phyloP scores from a whole-genome alignment of 2,888 invertebrate species.

The Deroplatys truncata region DNA sequence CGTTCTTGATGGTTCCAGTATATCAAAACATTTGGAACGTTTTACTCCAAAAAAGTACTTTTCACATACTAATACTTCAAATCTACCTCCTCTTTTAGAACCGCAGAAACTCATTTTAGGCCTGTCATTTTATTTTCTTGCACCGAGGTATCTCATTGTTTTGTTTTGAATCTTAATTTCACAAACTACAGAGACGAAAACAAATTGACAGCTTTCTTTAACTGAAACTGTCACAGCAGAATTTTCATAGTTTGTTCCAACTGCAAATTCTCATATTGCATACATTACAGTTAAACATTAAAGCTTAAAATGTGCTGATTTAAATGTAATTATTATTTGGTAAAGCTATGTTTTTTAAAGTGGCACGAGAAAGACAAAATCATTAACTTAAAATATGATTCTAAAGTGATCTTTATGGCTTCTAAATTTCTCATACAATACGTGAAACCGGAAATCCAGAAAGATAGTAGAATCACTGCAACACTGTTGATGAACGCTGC shows the following conservation, averaged over 20 bases:
- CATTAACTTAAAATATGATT: not conserved
- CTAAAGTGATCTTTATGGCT: not conserved
- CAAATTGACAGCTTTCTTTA: not conserved
- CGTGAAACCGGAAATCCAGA: not conserved
- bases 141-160: not conserved
- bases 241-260: not conserved
- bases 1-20: not conserved
- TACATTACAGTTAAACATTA: too few species aligned
- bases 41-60: not conserved
- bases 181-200: not conserved
- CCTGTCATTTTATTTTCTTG: not conserved
- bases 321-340: too few species aligned
- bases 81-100: not conserved
- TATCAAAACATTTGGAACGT: not conserved
- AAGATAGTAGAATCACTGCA: not conserved
- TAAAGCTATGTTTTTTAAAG: too few species aligned
- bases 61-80: not conserved
- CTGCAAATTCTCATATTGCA: too few species aligned
- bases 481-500: not conserved
- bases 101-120: not conserved
- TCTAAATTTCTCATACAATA: not conserved
- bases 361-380: not conserved
- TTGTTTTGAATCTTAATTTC: not conserved
- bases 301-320: too few species aligned
- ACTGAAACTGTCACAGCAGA: not conserved